phyloP scores from a whole-genome alignment of 2,113 vertebrate species.

The Cromileptes altivelis region DNA sequence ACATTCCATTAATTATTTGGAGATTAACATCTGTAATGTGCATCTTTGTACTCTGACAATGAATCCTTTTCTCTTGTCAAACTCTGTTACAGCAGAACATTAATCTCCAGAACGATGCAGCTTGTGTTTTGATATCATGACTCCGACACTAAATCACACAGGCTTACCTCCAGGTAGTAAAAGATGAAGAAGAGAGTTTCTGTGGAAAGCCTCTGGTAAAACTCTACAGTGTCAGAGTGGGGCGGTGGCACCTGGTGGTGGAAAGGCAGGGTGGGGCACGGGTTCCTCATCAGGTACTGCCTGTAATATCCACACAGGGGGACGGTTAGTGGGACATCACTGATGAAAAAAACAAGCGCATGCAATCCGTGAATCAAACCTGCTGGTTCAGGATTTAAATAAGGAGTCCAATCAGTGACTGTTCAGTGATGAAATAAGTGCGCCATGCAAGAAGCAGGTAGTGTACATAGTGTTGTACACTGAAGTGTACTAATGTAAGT shows the following conservation, averaged over 20 bases:
- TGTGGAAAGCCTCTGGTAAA: constrained; percentile 94
- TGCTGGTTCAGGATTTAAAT: too few species aligned
- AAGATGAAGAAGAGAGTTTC: constrained; percentile 97
- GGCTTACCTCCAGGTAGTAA: constrained; percentile 92
- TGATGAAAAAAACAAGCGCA: too few species aligned
- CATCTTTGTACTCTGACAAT: neutral
- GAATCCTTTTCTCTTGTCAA: too few species aligned
- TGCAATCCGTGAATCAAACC: neutral
- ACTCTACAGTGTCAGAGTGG: constrained; percentile 93
- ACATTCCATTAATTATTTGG: neutral
- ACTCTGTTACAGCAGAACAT: too few species aligned
- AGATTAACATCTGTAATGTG: neutral
- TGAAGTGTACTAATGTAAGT: too few species aligned
- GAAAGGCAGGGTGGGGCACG: constrained; percentile 92
- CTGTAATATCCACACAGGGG: constrained; percentile 67
- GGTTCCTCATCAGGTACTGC: constrained; percentile 95
- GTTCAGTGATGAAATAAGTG: too few species aligned
- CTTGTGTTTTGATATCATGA: neutral
- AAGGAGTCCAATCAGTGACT: too few species aligned
- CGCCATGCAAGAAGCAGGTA: too few species aligned
- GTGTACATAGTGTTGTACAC: too few species aligned
- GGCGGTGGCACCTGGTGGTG: constrained; percentile 94
- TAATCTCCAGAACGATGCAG: neutral
- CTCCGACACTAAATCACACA: neutral
- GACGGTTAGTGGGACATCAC: neutral